These are phyloP conservation scores for Pinna nobilis DNA, from an alignment of 1,140 invertebrate genomes.

Conservation along the genomic window DNA sequence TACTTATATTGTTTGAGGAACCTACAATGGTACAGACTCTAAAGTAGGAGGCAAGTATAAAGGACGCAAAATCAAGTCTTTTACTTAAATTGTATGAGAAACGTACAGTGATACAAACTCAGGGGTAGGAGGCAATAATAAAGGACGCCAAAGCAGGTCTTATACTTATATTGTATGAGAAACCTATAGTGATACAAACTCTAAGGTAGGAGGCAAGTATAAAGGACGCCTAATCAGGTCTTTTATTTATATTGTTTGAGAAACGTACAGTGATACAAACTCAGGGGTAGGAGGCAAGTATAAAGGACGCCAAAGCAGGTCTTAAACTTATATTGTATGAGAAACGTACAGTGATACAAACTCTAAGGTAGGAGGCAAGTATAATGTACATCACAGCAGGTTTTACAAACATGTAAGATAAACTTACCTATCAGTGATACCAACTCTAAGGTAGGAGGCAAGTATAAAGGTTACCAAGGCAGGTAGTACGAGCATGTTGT, in stretches of 20 bases:
- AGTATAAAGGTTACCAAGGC: neutral
- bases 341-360: neutral
- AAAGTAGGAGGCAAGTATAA: neutral
- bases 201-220: neutral
- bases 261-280: too few species aligned
- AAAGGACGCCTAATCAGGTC: neutral
- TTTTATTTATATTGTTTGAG: neutral
- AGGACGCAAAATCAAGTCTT: neutral
- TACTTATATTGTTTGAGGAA: neutral
- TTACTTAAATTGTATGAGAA: neutral
- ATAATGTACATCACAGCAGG: neutral
- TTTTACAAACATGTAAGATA: neutral
- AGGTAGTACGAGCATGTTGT: neutral
- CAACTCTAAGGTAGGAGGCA: neutral
- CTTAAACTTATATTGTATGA: too few species aligned
- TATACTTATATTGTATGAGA: neutral
- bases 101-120: neutral
- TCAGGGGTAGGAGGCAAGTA: too few species aligned
- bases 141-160: neutral
- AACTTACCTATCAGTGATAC: neutral
- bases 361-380: neutral
- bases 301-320: too few species aligned
- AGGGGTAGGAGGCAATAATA: neutral
- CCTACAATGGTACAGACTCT: neutral
- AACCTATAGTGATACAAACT: constrained; percentile 76